Base-by-base conservation (phyloP, 2,797 vertebrate genomes). In the Lagothrix lagotricha region DNA sequence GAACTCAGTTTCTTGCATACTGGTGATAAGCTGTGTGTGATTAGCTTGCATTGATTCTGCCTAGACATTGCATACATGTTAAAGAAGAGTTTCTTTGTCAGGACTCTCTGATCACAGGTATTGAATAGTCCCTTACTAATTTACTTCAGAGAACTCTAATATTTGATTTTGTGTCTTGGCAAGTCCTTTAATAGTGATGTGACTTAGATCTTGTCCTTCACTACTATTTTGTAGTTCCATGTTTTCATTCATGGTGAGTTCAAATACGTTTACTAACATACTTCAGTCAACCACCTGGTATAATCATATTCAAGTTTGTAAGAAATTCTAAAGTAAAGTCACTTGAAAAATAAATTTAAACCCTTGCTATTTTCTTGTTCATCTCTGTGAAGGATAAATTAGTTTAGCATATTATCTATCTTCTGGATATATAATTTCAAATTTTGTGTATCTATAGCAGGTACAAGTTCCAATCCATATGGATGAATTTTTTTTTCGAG, bases 231-330 rank as follows among this genome's bases (percentile, higher is more conserved):
- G n/a, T 70, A 79, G 39, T 28, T 15, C 2, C 28, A 75, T 87
- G 39, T 73, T 97, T 91, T 88, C 92, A 85, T 95, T 93, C 75
- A 19, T 28, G 9, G 20, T 64, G 13, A 92, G 44, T 88, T 94
- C 72, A 96, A 70, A 73, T 75, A 39, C 57, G 48, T 96, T 87
- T 93, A 77, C 46, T 86, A 94, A 96, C 91, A 81, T 52, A 84
- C 2, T 44, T 77, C 83, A 79, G 1, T 82, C 50, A 84, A 84
- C 50, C 19, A 83, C 39, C 19, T 88, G 36, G 41, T 61, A 13
- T 57, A 91, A 46, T 89, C 50, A 77, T 57, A 61, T 44, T 92
- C 72, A 58, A 33, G 97, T 90, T 92, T 92, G n/a, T 90, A 67
- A 90, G 84, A 81, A 48, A 90, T 94, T 77, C 41, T 85, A 44